A percentile compares a stretch with the other conserved stretches of the same genome.
These are phyloP conservation scores for Carlito syrichta DNA, from an alignment of 2,113 vertebrate genomes.

Conservation along the genomic window DNA sequence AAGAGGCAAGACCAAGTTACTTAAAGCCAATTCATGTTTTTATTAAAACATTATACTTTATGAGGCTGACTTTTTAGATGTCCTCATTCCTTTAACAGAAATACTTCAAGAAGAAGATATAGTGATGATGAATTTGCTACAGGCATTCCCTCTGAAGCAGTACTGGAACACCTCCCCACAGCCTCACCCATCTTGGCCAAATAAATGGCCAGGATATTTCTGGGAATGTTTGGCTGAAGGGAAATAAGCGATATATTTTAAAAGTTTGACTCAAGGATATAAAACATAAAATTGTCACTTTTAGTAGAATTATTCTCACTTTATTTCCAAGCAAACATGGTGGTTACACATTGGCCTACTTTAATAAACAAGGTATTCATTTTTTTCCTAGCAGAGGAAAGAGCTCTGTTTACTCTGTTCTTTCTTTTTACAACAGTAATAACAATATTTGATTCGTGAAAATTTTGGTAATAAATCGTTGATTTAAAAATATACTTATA, in stretches of 20 bases:
- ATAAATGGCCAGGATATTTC: constrained; percentile 40
- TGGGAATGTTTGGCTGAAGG: neutral
- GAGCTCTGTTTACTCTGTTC: neutral
- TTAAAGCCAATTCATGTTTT: constrained; percentile 25
- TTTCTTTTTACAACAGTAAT: neutral
- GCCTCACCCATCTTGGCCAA: neutral
- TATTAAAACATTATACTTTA: constrained; percentile 28
- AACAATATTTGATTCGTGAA: neutral
- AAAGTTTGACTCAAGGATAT: constrained; percentile 28
- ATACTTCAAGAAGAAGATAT: constrained; percentile 31
- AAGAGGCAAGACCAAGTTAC: neutral
- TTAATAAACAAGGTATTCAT: constrained; percentile 1
- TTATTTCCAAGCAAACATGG: neutral
- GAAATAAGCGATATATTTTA: constrained; percentile 5
- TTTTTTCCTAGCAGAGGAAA: neutral
- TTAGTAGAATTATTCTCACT: constrained; percentile 1
- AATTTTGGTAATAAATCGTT: neutral
- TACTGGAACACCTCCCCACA: neutral
- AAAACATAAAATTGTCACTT: constrained; percentile 20
- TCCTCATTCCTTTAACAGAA: no score
- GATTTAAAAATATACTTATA: neutral
- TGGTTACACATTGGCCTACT: neutral
- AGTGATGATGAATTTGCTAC: neutral
- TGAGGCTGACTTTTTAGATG: no score
- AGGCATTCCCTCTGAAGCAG: neutral